Evolutionary conservation across 2,797 vertebrate genomes (phyloP).

Genomic region (Adelosebastes latens): DNA sequence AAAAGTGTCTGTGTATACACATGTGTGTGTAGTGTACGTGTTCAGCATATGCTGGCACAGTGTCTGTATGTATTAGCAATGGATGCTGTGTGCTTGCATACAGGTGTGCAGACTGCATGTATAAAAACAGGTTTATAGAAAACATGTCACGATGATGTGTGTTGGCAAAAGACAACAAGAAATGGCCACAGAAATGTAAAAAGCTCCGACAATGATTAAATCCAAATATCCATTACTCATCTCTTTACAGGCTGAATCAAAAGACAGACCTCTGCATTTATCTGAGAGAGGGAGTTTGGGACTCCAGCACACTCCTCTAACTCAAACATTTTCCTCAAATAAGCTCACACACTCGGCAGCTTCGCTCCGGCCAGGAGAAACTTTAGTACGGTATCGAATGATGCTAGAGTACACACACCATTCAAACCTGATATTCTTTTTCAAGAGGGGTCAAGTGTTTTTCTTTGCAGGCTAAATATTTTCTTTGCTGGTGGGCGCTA

Average conservation of each 20-base stretch:
- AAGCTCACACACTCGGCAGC: constrained; percentile 50
- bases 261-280: constrained; percentile 57
- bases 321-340: constrained; percentile 70
- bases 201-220: constrained; percentile 45
- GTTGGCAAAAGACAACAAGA: constrained; percentile 20
- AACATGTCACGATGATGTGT: neutral
- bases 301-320: constrained; percentile 41
- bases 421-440: constrained; percentile 68
- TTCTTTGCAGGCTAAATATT: constrained; percentile 71
- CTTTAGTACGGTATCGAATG: constrained; percentile 66
- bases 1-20: neutral
- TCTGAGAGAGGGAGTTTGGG: constrained; percentile 37
- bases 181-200: constrained; percentile 30
- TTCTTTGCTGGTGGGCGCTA: constrained; percentile 67
- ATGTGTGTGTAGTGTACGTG: neutral
- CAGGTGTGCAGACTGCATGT: constrained; percentile 10
- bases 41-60: neutral
- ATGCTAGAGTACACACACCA: constrained; percentile 67
- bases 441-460: constrained; percentile 62
- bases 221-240: constrained; percentile 64
- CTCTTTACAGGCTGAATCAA: constrained; percentile 63
- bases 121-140: constrained; percentile 3
- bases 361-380: constrained; percentile 59
- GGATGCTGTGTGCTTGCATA: neutral
- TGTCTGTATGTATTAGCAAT: constrained; percentile 5